These are phyloP conservation scores for Muscicapa adusta DNA, from an alignment of 2,113 vertebrate genomes.

Conservation along the genomic window DNA sequence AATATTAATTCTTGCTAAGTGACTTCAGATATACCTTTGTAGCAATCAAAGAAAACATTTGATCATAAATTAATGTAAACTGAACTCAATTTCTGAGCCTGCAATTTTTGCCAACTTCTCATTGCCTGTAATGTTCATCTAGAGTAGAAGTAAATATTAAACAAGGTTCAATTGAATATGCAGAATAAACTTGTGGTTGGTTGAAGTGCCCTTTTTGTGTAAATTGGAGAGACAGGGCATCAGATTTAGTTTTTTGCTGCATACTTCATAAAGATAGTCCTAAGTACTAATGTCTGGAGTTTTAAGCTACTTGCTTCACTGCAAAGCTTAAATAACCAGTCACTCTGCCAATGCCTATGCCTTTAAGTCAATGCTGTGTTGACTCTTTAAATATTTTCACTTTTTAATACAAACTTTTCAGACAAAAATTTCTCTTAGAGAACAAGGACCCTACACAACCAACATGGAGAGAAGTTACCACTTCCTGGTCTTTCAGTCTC, in stretches of 20 bases:
- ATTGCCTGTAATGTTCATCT: neutral
- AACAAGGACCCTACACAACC: slow-evolving; percentile 45
- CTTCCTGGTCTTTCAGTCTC: slow-evolving; percentile 15
- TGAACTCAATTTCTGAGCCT: neutral
- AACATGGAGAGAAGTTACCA: slow-evolving; percentile 9
- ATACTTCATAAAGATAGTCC: neutral
- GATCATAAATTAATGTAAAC: neutral
- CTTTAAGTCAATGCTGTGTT: slow-evolving; percentile 36
- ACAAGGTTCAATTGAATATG: neutral
- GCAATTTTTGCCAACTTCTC: neutral
- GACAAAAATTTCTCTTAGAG: slow-evolving; percentile 23
- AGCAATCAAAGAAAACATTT: neutral
- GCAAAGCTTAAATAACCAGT: slow-evolving; percentile 50
- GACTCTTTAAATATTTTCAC: slow-evolving; percentile 64
- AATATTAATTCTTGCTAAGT: neutral
- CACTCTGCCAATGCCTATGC: slow-evolving; percentile 25
- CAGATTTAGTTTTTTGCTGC: neutral
- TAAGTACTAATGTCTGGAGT: neutral
- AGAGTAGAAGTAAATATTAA: neutral
- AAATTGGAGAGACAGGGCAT: neutral
- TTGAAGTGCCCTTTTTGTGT: neutral
- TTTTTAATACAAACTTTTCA: slow-evolving; percentile 54
- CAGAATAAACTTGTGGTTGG: neutral
- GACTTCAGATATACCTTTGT: neutral
- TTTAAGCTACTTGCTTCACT: slow-evolving; percentile 31